A percentile compares a stretch with the other conserved stretches of the same genome.
Conservation (phyloP, 2,888 invertebrate species). For the Trissolcus brochymenae region DNA sequence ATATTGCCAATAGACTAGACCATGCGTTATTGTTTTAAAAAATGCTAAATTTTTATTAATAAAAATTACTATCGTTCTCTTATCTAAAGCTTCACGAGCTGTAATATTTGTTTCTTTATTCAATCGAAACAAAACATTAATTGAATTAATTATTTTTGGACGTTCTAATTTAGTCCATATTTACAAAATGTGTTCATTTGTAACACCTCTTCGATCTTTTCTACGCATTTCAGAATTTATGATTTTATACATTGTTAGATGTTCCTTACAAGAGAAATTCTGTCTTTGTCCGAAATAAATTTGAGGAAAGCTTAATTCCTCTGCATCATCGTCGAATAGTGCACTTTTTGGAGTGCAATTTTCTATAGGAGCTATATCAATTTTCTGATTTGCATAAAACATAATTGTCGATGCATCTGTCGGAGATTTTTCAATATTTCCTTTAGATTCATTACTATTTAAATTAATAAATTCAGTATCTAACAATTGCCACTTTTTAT, state of each 20-base stretch:
- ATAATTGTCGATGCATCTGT: conserved; percentile 13
- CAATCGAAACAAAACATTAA: conserved; percentile 40
- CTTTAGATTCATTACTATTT: no score
- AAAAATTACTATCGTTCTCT: conserved; percentile 20
- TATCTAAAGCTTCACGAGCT: conserved; percentile 36
- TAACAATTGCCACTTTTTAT: conserved; percentile 10
- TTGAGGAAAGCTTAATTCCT: conserved; percentile 26
- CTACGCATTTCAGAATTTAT: conserved; percentile 54
- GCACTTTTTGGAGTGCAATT: conserved; percentile 8
- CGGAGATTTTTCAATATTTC: no score
- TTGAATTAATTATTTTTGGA: conserved; percentile 34
- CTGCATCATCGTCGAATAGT: conserved; percentile 23
- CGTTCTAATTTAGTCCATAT: conserved; percentile 38
- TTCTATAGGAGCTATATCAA: conserved; percentile 21
- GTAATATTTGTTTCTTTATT: conserved; percentile 34
- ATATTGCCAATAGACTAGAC: conserved; percentile 36
- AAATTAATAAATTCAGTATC: conserved; percentile 5
- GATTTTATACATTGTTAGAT: conserved; percentile 31
- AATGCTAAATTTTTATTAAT: conserved; percentile 24
- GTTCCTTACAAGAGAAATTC: not conserved
- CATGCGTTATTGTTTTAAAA: conserved; percentile 13
- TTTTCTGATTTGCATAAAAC: conserved; percentile 14
- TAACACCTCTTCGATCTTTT: conserved; percentile 42
- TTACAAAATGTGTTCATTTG: conserved; percentile 23
- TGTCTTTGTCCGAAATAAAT: conserved; percentile 16